Percentiles rank a stretch among this genome's conserved stretches.
phyloP scores from a whole-genome alignment of 1,140 invertebrate genomes.

The Acyrthosiphon pisum region DNA sequence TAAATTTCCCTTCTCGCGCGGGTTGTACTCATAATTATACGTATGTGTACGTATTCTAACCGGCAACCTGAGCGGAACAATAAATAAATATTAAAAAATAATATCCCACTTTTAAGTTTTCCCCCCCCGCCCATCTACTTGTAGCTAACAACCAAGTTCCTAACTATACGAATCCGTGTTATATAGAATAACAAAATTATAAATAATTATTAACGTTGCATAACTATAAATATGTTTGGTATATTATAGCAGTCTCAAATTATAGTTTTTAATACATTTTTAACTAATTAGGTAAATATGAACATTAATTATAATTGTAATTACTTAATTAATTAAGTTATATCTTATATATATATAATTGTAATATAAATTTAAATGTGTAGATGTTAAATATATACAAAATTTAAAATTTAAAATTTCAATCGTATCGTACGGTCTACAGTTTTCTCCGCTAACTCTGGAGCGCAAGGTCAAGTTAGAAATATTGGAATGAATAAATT shows the following conservation, averaged over 20 bases:
- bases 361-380: too few species aligned
- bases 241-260: background rate
- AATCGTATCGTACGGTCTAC: background rate
- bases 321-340: too few species aligned
- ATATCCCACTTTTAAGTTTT: background rate
- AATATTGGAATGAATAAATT: background rate
- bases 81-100: conserved; percentile 12
- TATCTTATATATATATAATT: too few species aligned
- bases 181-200: background rate
- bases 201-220: background rate
- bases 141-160: background rate
- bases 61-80: background rate
- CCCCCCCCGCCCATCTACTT: too few species aligned
- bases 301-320: too few species aligned
- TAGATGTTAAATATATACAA: too few species aligned
- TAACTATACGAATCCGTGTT: background rate
- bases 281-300: too few species aligned
- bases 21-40: conserved; percentile 24
- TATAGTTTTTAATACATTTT: background rate
- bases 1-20: conserved; percentile 22
- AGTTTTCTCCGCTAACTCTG: background rate
- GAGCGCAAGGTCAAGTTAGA: background rate
- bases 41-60: background rate
- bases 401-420: background rate
- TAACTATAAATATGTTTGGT: background rate